Percentiles rank a stretch among this genome's conserved stretches.
Evolutionary conservation across 1,140 invertebrate species (phyloP).

Genomic region (Eueides isabella): DNA sequence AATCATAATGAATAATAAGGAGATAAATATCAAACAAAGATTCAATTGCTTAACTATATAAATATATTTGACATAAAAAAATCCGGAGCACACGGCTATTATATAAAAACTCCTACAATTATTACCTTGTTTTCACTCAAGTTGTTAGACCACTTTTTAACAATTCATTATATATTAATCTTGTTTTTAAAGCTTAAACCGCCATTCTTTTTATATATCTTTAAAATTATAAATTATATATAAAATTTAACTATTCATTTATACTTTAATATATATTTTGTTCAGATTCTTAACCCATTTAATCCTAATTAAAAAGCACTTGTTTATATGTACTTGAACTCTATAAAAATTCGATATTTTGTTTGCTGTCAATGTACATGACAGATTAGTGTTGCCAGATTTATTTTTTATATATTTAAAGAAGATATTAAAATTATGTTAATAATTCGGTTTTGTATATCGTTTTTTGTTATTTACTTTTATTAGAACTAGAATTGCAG

Average conservation of each 20-base stretch:
- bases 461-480: background rate
- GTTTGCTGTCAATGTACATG: constrained; percentile 16
- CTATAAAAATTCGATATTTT: constrained; percentile 34
- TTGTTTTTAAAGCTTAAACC: background rate
- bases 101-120: background rate
- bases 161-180: constrained; percentile 4
- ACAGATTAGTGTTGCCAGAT: constrained; percentile 1
- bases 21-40: background rate
- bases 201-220: background rate
- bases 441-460: background rate
- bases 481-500: no score
- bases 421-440: background rate
- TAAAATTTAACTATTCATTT: background rate
- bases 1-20: no score
- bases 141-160: constrained; percentile 17
- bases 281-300: constrained; percentile 9
- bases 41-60: background rate
- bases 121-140: constrained; percentile 16
- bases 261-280: background rate
- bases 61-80: background rate
- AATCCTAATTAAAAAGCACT: constrained; percentile 2
- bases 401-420: background rate
- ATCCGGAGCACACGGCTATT: background rate
- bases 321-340: constrained; percentile 29
- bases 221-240: background rate